phyloP scores from a whole-genome alignment of 35 echinoderm and acorn worm genomes.

The Lytechinus pictus region DNA sequence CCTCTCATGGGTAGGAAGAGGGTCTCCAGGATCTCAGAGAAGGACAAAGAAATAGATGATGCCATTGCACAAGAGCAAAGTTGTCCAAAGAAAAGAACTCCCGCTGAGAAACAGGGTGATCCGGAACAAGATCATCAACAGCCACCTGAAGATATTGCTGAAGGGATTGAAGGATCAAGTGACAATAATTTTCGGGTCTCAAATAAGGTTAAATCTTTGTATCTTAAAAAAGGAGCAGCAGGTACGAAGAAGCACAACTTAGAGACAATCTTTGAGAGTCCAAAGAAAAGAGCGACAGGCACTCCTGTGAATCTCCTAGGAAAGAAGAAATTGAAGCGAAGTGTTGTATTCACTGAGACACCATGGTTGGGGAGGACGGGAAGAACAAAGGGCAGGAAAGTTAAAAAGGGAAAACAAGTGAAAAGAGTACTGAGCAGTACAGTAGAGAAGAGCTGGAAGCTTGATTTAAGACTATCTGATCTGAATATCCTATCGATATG shows the following conservation, averaged over 20 bases:
- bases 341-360: not conserved
- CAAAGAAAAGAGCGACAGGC: slow-evolving; percentile 21
- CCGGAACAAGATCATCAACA: not conserved
- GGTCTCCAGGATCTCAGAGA: slow-evolving; percentile 27
- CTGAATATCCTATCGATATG: not conserved
- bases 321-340: not conserved
- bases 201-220: slow-evolving; percentile 12
- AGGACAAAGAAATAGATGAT: slow-evolving; percentile 47
- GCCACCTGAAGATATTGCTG: not conserved
- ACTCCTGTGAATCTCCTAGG: not conserved
- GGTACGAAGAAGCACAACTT: slow-evolving; percentile 25
- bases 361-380: slow-evolving; percentile 30
- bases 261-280: slow-evolving; percentile 50
- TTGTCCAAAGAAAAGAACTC: not conserved
- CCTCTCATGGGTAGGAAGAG: slow-evolving; percentile 12
- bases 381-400: not conserved
- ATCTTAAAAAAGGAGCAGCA: slow-evolving; percentile 9
- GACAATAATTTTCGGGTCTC: not conserved
- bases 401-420: not conserved
- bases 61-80: not conserved
- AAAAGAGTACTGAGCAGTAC: slow-evolving; percentile 6
- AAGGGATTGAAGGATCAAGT: not conserved
- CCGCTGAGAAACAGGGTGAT: not conserved
- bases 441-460: slow-evolving; percentile 31
- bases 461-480: slow-evolving; percentile 20